Evolutionary conservation across 2,113 vertebrate genomes (phyloP).

Genomic region (Ramphastos sulfuratus): DNA sequence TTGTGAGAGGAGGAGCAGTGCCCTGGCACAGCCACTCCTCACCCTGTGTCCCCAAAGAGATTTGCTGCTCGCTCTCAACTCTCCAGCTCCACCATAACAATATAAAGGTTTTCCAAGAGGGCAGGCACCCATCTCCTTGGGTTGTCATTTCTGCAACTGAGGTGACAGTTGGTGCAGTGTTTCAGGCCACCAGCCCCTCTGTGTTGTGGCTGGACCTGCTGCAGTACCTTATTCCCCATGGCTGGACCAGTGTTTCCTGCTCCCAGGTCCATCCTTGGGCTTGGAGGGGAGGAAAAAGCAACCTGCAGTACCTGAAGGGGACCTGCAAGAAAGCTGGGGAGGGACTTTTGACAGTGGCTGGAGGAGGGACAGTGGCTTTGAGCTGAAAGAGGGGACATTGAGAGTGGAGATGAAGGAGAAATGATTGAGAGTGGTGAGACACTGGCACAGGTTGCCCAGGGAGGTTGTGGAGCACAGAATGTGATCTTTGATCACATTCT

Average conservation of each 20-base stretch:
- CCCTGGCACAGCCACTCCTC: background rate
- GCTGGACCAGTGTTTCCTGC: background rate
- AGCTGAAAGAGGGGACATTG: too few relatives aligned
- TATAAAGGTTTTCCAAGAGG: background rate
- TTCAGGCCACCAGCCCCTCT: background rate
- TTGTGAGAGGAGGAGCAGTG: background rate
- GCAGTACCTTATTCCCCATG: background rate
- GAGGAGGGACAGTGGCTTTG: too few relatives aligned
- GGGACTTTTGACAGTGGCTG: too few relatives aligned
- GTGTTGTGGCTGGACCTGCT: background rate
- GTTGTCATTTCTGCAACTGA: background rate
- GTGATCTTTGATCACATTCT: too few relatives aligned
- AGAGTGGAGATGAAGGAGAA: too few relatives aligned
- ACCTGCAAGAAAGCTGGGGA: too few relatives aligned
- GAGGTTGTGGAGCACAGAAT: too few relatives aligned
- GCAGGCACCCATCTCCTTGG: background rate
- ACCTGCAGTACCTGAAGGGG: too few relatives aligned
- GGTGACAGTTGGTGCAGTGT: background rate
- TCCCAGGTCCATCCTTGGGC: too few relatives aligned
- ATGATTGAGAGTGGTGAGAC: too few relatives aligned
- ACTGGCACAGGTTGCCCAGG: too few relatives aligned
- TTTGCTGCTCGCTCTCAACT: background rate
- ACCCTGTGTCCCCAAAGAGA: background rate
- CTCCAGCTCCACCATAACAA: background rate
- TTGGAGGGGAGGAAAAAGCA: too few relatives aligned